Evolutionary conservation across 1,140 invertebrate species (phyloP), one percentile per base, ranked within the genome.

Genomic region (Drosophila simulans): DNA sequence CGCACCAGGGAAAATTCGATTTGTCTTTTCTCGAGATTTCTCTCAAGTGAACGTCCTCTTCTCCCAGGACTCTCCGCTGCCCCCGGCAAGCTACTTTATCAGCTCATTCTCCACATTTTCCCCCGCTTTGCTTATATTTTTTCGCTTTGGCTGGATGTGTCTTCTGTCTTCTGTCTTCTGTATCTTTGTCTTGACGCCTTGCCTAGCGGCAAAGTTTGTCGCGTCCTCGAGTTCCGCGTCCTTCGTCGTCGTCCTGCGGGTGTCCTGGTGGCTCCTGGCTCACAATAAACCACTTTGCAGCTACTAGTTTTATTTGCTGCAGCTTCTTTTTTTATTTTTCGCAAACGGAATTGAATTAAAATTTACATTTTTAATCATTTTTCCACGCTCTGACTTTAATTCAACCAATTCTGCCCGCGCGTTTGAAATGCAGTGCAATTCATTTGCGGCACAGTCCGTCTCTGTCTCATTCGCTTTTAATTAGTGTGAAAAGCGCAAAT

Each of bases 291-390:
- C 83, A 86, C 79, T 86, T 83, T 83, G 80, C 66, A 85, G 81
- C 81, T 85, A 74, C 81, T 80, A 79, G 76, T 77, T 76, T 51
- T 49, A 43, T 58, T 57, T 63, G 65, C 66, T 57, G 45, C 66
- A 69, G 78, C 64, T 55, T 55, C 60, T 37, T 45, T 60, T 60
- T 62, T 45, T 70, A 54, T 75, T 78, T 77, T 68, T 60, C 57
- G 58, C 77, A 43, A 55, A 15, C 55, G 71, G 77, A 86, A 86
- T 88, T 83, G 79, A 86, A 86, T 86, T 86, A 86, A 86, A 86
- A 86, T 86, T 86, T 88, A 86, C 83, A 86, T 86, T 86, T 86
- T 86, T 86, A 86, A 86, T 86, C 83, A 86, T 88, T 77, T 80
- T 83, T 65, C 58, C 66, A 77, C 78, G 76, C 62, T 66, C 31